Percentiles rank a stretch among this genome's conserved stretches.
Conservation (phyloP, 2,888 invertebrate genomes). For the Caenorhabditis plicata region DNA sequence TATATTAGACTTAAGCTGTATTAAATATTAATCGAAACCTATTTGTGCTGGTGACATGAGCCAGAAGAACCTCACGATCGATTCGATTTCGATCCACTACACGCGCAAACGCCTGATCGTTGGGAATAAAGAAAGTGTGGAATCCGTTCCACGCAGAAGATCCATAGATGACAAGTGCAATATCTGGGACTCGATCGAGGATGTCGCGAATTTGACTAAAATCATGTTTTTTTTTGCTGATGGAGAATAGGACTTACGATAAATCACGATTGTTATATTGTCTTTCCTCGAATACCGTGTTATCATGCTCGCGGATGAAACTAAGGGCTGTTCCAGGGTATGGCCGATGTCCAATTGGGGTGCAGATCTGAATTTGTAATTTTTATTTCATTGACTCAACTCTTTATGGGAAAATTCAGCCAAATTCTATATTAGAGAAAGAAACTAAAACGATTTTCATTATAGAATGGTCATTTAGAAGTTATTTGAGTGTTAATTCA, state of each 20-base stretch:
- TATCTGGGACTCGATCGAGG: constrained; percentile 62
- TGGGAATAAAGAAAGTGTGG: constrained; percentile 66
- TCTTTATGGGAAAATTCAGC: too few species aligned
- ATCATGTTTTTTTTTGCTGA: background rate
- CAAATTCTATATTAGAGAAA: too few species aligned
- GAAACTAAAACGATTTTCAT: too few species aligned
- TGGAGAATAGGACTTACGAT: constrained; percentile 46
- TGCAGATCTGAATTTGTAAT: constrained; percentile 51
- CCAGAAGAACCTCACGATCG: constrained; percentile 64
- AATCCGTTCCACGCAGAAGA: constrained; percentile 63
- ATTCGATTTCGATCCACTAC: constrained; percentile 61
- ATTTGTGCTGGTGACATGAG: constrained; percentile 64
- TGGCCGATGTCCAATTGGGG: constrained; percentile 64
- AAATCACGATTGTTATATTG: constrained; percentile 64
- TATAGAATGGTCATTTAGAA: too few species aligned
- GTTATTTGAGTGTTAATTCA: too few species aligned
- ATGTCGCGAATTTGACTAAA: constrained; percentile 63
- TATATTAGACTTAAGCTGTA: too few species aligned
- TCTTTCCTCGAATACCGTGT: constrained; percentile 57
- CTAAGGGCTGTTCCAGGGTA: constrained; percentile 61
- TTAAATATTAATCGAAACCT: constrained; percentile 11
- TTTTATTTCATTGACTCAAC: too few species aligned
- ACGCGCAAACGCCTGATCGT: constrained; percentile 64
- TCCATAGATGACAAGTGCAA: constrained; percentile 64
- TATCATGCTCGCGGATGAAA: constrained; percentile 61